Conservation (phyloP, 2,113 vertebrate genomes). For the Polyodon spathula region DNA sequence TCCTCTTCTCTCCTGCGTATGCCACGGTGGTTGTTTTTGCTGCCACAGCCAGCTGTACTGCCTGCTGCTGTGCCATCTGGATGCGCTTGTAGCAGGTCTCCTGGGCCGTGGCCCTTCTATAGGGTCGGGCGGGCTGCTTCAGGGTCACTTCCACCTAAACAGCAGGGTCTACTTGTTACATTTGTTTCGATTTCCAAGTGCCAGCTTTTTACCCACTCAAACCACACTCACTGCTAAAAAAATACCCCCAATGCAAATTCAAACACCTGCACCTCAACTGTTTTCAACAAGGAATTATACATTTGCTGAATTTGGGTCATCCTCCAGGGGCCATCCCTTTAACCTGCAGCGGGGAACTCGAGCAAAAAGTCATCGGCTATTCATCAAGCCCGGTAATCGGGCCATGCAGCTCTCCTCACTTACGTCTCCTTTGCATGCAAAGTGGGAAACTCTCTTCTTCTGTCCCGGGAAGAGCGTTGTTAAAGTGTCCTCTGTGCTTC, state of each 20-base stretch:
- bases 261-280: too few relatives aligned
- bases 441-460: conserved; percentile 89
- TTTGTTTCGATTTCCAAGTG: too few relatives aligned
- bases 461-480: conserved; percentile 83
- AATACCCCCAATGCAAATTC: too few relatives aligned
- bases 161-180: neutral
- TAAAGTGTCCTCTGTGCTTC: conserved; percentile 56
- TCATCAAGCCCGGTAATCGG: too few relatives aligned
- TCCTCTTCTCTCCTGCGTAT: conserved; percentile 67
- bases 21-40: conserved; percentile 36
- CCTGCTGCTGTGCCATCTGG: conserved; percentile 78
- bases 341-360: too few relatives aligned
- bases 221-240: too few relatives aligned
- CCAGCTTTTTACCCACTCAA: too few relatives aligned
- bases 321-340: too few relatives aligned
- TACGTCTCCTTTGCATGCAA: conserved; percentile 70
- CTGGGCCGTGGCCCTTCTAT: conserved; percentile 71
- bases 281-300: too few relatives aligned
- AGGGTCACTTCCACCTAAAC: conserved; percentile 48
- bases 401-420: too few relatives aligned
- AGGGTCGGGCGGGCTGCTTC: conserved; percentile 44
- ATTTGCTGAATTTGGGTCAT: too few relatives aligned
- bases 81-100: conserved; percentile 87
- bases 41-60: conserved; percentile 50
- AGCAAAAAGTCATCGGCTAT: too few relatives aligned